phyloP scores from a whole-genome alignment of 2,888 invertebrate species.

The Macropis europaea region DNA sequence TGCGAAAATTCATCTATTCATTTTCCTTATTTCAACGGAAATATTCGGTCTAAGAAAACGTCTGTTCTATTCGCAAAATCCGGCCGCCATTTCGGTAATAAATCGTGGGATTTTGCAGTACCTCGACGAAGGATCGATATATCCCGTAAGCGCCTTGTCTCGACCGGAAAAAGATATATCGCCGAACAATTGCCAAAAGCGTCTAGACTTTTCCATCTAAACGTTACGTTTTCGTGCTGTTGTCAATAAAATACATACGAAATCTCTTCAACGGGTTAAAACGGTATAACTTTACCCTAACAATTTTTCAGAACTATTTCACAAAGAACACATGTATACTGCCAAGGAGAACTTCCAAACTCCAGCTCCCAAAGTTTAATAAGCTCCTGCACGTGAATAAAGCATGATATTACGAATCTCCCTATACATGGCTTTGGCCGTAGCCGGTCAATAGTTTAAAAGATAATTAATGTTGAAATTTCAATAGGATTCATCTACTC shows the following conservation, averaged over 20 bases:
- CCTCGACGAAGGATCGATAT: constrained; percentile 50
- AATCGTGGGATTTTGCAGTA: constrained; percentile 52
- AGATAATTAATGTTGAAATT: too few species aligned
- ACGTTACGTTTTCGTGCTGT: not conserved
- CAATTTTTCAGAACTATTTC: not conserved
- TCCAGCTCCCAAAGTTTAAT: too few species aligned
- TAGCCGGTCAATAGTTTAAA: too few species aligned
- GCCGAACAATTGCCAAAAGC: constrained; percentile 44
- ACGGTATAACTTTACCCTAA: not conserved
- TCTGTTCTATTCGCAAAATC: constrained; percentile 38
- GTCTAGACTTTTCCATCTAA: constrained; percentile 25
- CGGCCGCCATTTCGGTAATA: constrained; percentile 35
- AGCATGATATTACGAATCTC: too few species aligned
- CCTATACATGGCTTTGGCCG: too few species aligned
- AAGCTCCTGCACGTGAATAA: too few species aligned
- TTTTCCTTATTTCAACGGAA: constrained; percentile 45
- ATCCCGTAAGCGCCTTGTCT: constrained; percentile 56
- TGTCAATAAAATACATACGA: not conserved
- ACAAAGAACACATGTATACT: too few species aligned
- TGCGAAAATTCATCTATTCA: too few species aligned
- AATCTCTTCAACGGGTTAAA: not conserved
- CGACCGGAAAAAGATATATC: constrained; percentile 42
- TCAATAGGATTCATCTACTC: too few species aligned
- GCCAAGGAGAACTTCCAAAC: too few species aligned
- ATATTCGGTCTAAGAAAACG: constrained; percentile 29